Conservation (phyloP, 1,140 invertebrate genomes). For the Drosophila pandora region DNA sequence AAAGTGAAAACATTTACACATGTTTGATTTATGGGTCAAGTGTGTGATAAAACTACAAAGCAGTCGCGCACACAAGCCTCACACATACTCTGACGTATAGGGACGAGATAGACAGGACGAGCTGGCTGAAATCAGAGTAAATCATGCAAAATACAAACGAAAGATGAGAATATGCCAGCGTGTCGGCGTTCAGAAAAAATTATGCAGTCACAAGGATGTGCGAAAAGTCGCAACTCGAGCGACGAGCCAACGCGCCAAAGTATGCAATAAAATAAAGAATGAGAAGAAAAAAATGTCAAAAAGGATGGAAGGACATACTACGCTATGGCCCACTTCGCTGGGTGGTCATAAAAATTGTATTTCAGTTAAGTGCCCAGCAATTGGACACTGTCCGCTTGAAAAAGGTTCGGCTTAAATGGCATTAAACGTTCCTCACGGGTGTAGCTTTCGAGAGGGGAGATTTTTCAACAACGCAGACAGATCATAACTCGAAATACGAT, state of each 20-base stretch:
- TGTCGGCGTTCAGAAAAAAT: constrained; percentile 46
- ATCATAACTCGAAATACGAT: constrained; percentile 24
- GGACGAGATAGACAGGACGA: not conserved
- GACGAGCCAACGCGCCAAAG: constrained; percentile 42
- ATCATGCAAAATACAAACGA: constrained; percentile 69
- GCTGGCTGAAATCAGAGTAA: constrained; percentile 68
- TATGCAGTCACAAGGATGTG: constrained; percentile 72
- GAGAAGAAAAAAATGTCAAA: constrained; percentile 1
- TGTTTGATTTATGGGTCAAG: constrained; percentile 82
- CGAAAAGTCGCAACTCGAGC: constrained; percentile 62
- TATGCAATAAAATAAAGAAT: constrained; percentile 53
- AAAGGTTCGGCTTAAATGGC: constrained; percentile 55
- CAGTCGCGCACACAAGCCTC: constrained; percentile 20
- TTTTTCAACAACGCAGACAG: constrained; percentile 21
- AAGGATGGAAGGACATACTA: not conserved
- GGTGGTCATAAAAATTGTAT: constrained; percentile 63
- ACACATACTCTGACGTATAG: not conserved
- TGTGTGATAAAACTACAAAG: constrained; percentile 81
- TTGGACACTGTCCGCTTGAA: constrained; percentile 39
- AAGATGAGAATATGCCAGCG: constrained; percentile 49
- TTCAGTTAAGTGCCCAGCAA: constrained; percentile 65
- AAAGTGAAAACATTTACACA: constrained; percentile 82
- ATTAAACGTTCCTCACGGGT: constrained; percentile 54
- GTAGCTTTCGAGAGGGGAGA: not conserved
- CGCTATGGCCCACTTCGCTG: constrained; percentile 2